Evolutionary conservation across 1,140 invertebrate species (phyloP), one percentile per base, ranked within the genome.

Genomic region (Drosophila eugracilis): DNA sequence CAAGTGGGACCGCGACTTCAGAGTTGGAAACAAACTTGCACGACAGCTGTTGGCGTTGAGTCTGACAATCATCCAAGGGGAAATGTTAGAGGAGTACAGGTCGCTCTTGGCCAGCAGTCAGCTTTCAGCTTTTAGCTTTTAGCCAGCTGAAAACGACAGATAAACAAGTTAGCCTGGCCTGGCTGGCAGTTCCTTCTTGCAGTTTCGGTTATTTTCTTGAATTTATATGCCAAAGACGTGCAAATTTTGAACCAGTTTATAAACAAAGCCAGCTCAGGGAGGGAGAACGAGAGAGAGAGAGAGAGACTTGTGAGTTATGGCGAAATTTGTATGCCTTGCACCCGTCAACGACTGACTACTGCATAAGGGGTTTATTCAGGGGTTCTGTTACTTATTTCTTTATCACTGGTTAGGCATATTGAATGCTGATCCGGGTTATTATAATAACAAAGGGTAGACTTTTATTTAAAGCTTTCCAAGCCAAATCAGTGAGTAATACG

Each of bases 211-310:
- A 67, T 36, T 66, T 41, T 67, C 62, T 52, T 52, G 47, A 49
- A 78, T 78, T 78, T 80, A 80, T 83, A 62, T 81, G 78, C 74
- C 78, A 76, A 52, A 85, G 81, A 81, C 81, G 81, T 85, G 81
- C 81, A 74, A 81, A 77, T 75, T 86, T 88, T 85, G 83, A 81
- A 86, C 83, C 77, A 85, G 81, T 85, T 85, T 74, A 80, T 80
- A 86, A 88, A 80, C 78, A 85, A 88, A 75, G 72, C 81, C 71
- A 57, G 48, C 30, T 12, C 30, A 26, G 26, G 26, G 5, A 26
- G 63, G 53, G n/a, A n/a, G n/a, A n/a, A n/a, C n/a, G n/a, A n/a
- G n/a, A n/a, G n/a, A n/a, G n/a, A n/a, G n/a, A n/a, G n/a, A n/a
- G n/a, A n/a, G n/a, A n/a, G n/a, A n/a, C 44, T 14, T 37, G 7